Base-by-base conservation (phyloP, 1,140 invertebrate species). In the Mya arenaria region DNA sequence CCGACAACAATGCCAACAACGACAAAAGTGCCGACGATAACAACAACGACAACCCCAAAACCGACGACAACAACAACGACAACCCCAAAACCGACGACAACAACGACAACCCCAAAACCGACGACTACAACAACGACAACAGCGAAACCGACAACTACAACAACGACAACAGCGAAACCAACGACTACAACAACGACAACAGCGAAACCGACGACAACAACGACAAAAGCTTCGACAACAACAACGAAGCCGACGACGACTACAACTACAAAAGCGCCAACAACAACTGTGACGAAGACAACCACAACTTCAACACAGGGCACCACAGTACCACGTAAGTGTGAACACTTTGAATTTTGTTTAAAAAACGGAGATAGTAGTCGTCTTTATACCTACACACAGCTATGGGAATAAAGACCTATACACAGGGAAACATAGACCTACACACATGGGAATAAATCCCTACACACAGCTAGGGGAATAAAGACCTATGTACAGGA, bases 211-310 rank as follows among this genome's bases (percentile, higher is more conserved):
- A 58, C 6, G 37, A 73, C 71, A 32, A 25, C 55, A 13, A 39
- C 2, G n/a, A n/a, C n/a, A n/a, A n/a, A n/a, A n/a, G n/a, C n/a
- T n/a, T n/a, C n/a, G n/a, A n/a, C n/a, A 52, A 25, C 71, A 41
- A 30, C 32, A 48, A 39, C 71, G 4, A 25, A 10, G 13, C 1
- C 71, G 28, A 23, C 34, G 28, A 58, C 71, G 0, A 62, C 55
- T 37, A 34, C 56, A 39, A 32, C 19, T 32, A 41, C 25, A 5
- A 72, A n/a, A 30, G 17, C n/a, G 10, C 73, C 39, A 6, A 62
- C 73, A 19, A 75, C 73, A 6, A 75, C 73, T 25, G 23, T 13
- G n/a, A n/a, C n/a, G n/a, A n/a, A n/a, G n/a, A n/a, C n/a, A n/a
- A n/a, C n/a, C n/a, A n/a, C n/a, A n/a, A n/a, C n/a, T n/a, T n/a